Evolutionary conservation across 53 echinoderm and acorn worm genomes (phyloP).

Genomic region (Pentamera pediparva): DNA sequence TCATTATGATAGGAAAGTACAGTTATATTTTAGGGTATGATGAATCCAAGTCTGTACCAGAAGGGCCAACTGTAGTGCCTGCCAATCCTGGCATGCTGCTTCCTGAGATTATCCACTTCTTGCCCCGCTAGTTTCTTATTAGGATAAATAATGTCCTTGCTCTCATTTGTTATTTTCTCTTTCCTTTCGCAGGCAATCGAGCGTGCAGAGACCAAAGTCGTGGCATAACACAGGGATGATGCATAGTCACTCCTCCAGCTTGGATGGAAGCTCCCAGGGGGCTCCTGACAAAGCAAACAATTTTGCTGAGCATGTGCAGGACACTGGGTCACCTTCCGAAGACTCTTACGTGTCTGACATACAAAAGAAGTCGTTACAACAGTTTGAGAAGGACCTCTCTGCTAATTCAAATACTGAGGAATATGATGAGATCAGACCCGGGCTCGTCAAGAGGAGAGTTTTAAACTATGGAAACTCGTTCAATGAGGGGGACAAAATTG

Average conservation of each 20-base stretch:
- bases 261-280: slow-evolving; percentile 10
- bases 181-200: slow-evolving; percentile 40
- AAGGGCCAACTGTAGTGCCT: no score
- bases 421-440: slow-evolving; percentile 28
- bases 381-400: not conserved
- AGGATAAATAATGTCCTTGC: no score
- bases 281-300: not conserved
- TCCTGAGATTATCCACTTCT: no score
- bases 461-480: slow-evolving; percentile 42
- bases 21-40: no score
- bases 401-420: not conserved
- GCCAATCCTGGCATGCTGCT: no score
- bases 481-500: slow-evolving; percentile 7
- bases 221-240: slow-evolving; percentile 67
- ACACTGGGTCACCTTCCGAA: not conserved
- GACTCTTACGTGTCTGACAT: slow-evolving; percentile 23
- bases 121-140: no score
- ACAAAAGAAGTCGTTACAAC: not conserved
- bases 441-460: slow-evolving; percentile 43
- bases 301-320: slow-evolving; percentile 14
- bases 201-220: slow-evolving; percentile 64
- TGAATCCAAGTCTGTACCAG: no score
- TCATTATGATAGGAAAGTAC: no score
- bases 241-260: slow-evolving; percentile 9
- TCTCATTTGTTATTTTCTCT: not conserved